These are phyloP conservation scores for Arnoldichthys spilopterus DNA, from an alignment of 2,797 vertebrate species.

Conservation along the genomic window DNA sequence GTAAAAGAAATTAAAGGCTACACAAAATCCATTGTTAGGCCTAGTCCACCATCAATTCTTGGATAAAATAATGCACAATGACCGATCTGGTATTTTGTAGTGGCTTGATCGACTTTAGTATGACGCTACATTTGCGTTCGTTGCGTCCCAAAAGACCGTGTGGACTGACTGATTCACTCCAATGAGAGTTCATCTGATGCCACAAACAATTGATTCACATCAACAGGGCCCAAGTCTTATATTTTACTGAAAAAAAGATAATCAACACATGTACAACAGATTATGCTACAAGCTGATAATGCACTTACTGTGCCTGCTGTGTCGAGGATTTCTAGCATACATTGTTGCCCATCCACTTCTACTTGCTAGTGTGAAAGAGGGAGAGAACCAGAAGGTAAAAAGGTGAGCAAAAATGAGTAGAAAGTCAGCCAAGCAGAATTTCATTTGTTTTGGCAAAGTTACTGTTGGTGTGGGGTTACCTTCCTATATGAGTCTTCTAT, in stretches of 20 bases:
- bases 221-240: no score
- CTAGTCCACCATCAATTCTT: no score
- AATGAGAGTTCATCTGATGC: no score
- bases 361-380: constrained; percentile 86
- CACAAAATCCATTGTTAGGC: no score
- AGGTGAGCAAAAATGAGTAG: neutral
- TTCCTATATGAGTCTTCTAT: constrained; percentile 99
- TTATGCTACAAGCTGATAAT: neutral
- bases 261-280: neutral
- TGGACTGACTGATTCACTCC: no score
- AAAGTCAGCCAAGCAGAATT: neutral
- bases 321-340: constrained; percentile 99
- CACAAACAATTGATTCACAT: no score
- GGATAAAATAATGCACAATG: no score
- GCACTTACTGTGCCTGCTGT: constrained; percentile 96
- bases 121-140: no score
- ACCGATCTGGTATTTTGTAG: no score
- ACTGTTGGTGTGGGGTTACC: constrained; percentile 72
- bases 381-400: constrained; percentile 8
- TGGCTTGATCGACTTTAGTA: no score
- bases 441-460: neutral
- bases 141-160: no score
- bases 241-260: neutral
- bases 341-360: constrained; percentile 97
- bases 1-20: no score